Conservation (phyloP, 2,797 vertebrate species). For the Salarias fasciatus region DNA sequence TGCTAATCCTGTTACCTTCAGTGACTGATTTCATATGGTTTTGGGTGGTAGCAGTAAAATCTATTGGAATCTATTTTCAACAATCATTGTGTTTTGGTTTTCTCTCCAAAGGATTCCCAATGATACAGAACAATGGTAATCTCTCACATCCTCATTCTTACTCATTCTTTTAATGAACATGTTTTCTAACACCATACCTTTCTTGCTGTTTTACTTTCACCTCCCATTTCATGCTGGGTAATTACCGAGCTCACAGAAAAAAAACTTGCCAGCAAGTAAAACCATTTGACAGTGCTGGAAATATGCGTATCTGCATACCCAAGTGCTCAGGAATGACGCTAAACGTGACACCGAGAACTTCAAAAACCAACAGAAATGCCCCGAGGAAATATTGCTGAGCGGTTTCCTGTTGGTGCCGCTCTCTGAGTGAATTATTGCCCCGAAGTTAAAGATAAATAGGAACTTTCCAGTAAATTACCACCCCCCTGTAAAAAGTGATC, state of each 20-base stretch:
- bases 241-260: conserved; percentile 41
- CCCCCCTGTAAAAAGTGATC: conserved; percentile 20
- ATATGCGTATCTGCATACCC: conserved; percentile 6
- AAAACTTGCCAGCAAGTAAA: conserved; percentile 27
- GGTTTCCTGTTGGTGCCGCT: conserved; percentile 6
- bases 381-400: conserved; percentile 1
- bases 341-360: conserved; percentile 19
- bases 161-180: conserved; percentile 77
- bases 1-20: conserved; percentile 74
- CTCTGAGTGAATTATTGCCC: neutral
- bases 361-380: neutral
- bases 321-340: conserved; percentile 15
- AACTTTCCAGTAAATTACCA: neutral
- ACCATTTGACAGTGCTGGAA: conserved; percentile 16
- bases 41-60: conserved; percentile 76
- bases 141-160: conserved; percentile 78
- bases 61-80: conserved; percentile 69
- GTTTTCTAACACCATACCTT: conserved; percentile 79
- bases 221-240: conserved; percentile 68
- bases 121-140: conserved; percentile 86
- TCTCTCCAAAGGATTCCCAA: conserved; percentile 83
- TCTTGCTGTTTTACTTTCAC: conserved; percentile 73
- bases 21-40: conserved; percentile 74
- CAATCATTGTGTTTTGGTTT: conserved; percentile 84
- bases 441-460: neutral